These are phyloP conservation scores for Epinotia demarniana DNA, from an alignment of 2,888 invertebrate species.

Conservation along the genomic window DNA sequence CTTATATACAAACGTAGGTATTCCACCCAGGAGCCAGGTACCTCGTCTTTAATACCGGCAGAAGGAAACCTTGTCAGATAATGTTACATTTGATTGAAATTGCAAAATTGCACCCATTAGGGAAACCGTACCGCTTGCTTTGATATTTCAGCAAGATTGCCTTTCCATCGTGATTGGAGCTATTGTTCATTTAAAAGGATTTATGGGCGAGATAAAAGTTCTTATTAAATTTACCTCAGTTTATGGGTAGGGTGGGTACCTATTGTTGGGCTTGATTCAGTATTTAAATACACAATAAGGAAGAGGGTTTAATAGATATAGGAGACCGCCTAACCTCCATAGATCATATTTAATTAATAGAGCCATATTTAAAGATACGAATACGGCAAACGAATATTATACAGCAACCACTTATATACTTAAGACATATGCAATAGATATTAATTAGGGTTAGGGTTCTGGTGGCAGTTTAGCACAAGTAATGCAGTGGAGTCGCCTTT, in stretches of 20 bases:
- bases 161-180: conserved; percentile 62
- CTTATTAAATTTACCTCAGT: conserved; percentile 42
- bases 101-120: conserved; percentile 66
- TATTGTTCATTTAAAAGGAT: conserved; percentile 62
- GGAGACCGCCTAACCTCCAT: too few species aligned
- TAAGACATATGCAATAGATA: too few species aligned
- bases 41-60: conserved; percentile 42
- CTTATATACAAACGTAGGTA: too few species aligned
- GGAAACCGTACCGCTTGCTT: conserved; percentile 52
- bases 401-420: too few species aligned
- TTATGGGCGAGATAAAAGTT: conserved; percentile 49
- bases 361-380: too few species aligned
- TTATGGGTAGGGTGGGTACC: conserved; percentile 24
- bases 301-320: too few species aligned
- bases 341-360: too few species aligned
- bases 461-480: too few species aligned
- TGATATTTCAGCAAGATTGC: conserved; percentile 50
- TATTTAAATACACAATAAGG: too few species aligned
- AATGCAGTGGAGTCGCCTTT: too few species aligned
- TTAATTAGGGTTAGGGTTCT: too few species aligned
- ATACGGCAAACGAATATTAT: too few species aligned
- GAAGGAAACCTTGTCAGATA: conserved; percentile 54
- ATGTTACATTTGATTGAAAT: conserved; percentile 68
- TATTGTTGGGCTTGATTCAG: conserved; percentile 32
- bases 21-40: conserved; percentile 35